Conservation (phyloP, 2,797 vertebrate species). For the Phylloscopus collybita region DNA sequence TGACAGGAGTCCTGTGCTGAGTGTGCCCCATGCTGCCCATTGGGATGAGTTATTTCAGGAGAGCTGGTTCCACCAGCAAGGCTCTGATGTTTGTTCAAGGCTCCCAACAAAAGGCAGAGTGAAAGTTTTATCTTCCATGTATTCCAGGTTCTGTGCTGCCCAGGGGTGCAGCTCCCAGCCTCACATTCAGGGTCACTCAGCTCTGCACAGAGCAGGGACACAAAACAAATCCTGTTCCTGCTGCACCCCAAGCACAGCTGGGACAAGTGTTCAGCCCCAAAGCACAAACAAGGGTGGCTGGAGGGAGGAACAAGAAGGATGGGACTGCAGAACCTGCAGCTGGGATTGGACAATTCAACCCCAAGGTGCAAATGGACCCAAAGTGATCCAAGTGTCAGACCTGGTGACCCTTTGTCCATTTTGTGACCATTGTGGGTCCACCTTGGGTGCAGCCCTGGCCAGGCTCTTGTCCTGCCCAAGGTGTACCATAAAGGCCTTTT, state of each 20-base stretch:
- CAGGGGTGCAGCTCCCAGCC: background rate
- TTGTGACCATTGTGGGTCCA: background rate
- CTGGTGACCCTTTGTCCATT: rapidly evolving
- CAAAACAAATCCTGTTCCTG: background rate
- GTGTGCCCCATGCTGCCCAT: rapidly evolving
- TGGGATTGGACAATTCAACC: background rate
- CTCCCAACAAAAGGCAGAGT: background rate
- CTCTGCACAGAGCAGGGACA: background rate
- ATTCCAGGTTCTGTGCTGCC: background rate
- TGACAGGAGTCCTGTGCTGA: rapidly evolving
- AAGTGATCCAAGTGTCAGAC: background rate
- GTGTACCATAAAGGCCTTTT: background rate
- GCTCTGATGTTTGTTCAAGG: background rate
- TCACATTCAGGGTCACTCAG: background rate
- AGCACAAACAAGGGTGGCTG: background rate
- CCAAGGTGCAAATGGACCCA: background rate
- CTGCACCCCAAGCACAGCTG: background rate
- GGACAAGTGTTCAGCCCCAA: background rate
- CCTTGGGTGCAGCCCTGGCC: background rate
- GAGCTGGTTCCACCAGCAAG: background rate
- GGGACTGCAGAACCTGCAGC: background rate
- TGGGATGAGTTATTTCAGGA: background rate
- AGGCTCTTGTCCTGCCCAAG: background rate
- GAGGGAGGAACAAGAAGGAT: background rate
- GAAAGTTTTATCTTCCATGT: background rate